phyloP scores from a whole-genome alignment of 2,113 vertebrate genomes.

The Nothocercus nigrocapillus region DNA sequence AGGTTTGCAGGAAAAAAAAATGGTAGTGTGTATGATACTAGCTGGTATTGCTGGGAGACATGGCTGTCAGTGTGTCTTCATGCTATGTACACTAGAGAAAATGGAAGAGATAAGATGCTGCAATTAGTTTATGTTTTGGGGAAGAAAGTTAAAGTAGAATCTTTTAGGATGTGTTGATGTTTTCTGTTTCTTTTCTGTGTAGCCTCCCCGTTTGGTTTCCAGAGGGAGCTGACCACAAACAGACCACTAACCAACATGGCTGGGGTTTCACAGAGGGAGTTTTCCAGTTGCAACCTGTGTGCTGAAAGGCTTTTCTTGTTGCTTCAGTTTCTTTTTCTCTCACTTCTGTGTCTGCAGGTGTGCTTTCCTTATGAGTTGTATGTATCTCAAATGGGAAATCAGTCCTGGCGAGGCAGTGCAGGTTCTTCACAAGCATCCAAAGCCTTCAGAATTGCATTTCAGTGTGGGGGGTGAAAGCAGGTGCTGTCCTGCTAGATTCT shows the following conservation, averaged over 20 bases:
- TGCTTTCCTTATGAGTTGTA: neutral
- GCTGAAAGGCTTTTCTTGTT: neutral
- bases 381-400: neutral
- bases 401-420: neutral
- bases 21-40: neutral
- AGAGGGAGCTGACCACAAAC: neutral
- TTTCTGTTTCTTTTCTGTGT: neutral
- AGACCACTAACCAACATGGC: fast-evolving
- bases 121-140: neutral
- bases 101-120: neutral
- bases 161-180: neutral
- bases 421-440: neutral
- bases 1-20: neutral
- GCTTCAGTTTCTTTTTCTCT: neutral
- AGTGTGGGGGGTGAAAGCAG: neutral
- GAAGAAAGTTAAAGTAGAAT: neutral
- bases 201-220: neutral
- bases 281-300: neutral
- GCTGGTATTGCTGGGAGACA: neutral
- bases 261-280: neutral
- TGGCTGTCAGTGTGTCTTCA: neutral
- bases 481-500: neutral
- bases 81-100: neutral
- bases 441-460: neutral
- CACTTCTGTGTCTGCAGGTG: neutral